Evolutionary conservation across 2,797 vertebrate species (phyloP).

Genomic region (Mycteria americana): DNA sequence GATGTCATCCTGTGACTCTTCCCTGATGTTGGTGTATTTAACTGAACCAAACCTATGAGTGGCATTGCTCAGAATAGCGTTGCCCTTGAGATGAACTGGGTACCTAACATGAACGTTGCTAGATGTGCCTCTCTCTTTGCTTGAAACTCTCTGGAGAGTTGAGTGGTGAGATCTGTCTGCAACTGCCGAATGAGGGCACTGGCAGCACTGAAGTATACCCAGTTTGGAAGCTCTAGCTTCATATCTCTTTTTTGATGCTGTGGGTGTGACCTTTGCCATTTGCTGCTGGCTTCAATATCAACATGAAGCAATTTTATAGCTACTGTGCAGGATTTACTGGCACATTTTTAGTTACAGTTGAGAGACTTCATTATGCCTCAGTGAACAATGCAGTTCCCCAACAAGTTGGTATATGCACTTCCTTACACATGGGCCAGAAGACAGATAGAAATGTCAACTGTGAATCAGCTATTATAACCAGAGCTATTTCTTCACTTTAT

Average conservation of each 20-base stretch:
- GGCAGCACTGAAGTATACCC: neutral
- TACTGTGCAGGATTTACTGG: neutral
- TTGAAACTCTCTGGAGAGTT: neutral
- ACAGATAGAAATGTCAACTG: neutral
- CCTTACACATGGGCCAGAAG: neutral
- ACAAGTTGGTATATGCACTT: neutral
- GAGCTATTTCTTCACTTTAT: neutral
- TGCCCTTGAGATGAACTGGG: neutral
- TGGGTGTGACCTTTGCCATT: neutral
- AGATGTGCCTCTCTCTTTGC: neutral
- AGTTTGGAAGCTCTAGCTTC: neutral
- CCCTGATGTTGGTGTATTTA: neutral
- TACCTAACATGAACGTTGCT: neutral
- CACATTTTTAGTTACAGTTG: neutral
- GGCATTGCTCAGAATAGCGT: neutral
- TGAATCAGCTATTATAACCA: neutral
- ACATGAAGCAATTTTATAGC: neutral
- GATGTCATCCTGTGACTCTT: neutral
- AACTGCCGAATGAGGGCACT: neutral
- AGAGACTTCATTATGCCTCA: neutral
- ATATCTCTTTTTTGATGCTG: neutral
- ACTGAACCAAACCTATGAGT: neutral
- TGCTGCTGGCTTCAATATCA: neutral
- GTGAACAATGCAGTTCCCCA: neutral
- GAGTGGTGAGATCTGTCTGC: neutral